Evolutionary conservation across 2,113 vertebrate species (phyloP), one percentile per base, ranked within the genome.

Genomic region (Crotalus viridis): DNA sequence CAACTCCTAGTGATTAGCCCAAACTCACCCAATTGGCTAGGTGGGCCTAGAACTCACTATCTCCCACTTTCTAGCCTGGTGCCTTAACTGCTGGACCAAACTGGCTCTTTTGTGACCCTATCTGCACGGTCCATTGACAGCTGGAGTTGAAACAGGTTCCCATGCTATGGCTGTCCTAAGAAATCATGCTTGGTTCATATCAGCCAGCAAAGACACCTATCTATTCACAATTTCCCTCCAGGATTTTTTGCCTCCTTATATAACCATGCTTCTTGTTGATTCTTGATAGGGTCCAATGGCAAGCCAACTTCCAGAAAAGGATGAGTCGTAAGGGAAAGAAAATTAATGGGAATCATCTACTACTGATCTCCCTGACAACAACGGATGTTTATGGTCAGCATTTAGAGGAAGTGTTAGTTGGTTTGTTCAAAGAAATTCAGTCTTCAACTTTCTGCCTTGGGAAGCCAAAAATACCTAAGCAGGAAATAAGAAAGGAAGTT

Each of bases 401-500:
- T 97, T 97, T 96, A 85, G 59, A 97, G 92, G 97, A 97, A 96
- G 95, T 94, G 93, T 92, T 96, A 95, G 91, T 97, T 96, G 95
- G 94, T 86, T 95, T 97, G 97, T 97, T 96, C 94, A 94, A 95
- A 97, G 96, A 96, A 98, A 98, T 97, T 95, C 95, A 96, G 95
- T 96, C 97, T 98, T 97, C 90, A 24, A 97, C 97, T 97, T 98
- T 97, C 96, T 97, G 97, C 97, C 97, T 96, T 97, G 94, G 96
- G 96, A 97, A 98, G 97, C 97, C 96, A 97, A 97, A 97, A 97
- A 96, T 97, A 97, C 96, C 97, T 96, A 95, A 96, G 95, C 95
- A 96, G 96, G 97, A 98, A 98, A 98, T 97, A 96, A 56, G 94
- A 97, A 98, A 98, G 94, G 97, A 97, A 97, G 97, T 96, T 98